These are phyloP conservation scores for Corbicula japonica DNA, from an alignment of 2,888 invertebrate genomes.

Conservation along the genomic window DNA sequence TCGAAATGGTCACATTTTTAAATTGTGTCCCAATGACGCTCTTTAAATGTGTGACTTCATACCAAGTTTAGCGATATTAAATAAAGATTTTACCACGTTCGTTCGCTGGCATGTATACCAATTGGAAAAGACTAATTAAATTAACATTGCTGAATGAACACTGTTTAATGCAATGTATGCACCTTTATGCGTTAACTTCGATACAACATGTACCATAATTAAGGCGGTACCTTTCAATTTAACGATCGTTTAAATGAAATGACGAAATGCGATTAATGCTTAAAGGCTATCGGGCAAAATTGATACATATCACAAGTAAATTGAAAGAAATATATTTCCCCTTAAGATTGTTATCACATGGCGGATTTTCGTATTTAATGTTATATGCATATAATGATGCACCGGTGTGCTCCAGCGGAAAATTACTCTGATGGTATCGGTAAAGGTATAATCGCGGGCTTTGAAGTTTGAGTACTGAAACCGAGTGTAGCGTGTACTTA, in stretches of 20 bases:
- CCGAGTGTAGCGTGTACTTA: background rate
- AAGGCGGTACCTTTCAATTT: slow-evolving; percentile 14
- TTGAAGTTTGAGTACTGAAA: slow-evolving; percentile 17
- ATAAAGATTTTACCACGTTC: too few relatives aligned
- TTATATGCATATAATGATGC: slow-evolving; percentile 28
- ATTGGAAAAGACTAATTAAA: too few relatives aligned
- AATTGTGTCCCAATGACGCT: too few relatives aligned
- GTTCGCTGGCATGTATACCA: too few relatives aligned
- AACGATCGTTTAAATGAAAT: background rate
- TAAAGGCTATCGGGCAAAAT: background rate
- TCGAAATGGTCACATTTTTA: too few relatives aligned
- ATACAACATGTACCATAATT: background rate
- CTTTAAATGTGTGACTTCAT: too few relatives aligned
- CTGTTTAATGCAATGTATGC: too few relatives aligned
- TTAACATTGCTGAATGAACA: too few relatives aligned
- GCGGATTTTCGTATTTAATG: slow-evolving; percentile 1
- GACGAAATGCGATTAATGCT: slow-evolving; percentile 12
- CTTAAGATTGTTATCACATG: background rate
- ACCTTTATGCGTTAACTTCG: too few relatives aligned
- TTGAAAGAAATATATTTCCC: background rate
- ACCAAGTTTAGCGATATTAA: too few relatives aligned
- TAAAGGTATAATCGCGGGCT: background rate
- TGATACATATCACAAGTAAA: slow-evolving; percentile 22
- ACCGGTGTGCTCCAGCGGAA: slow-evolving; percentile 17
- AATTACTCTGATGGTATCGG: slow-evolving; percentile 16